A percentile compares a stretch with the other conserved stretches of the same genome.
Evolutionary conservation across 2,888 invertebrate species (phyloP).

Genomic region (Caradrina kadenii): DNA sequence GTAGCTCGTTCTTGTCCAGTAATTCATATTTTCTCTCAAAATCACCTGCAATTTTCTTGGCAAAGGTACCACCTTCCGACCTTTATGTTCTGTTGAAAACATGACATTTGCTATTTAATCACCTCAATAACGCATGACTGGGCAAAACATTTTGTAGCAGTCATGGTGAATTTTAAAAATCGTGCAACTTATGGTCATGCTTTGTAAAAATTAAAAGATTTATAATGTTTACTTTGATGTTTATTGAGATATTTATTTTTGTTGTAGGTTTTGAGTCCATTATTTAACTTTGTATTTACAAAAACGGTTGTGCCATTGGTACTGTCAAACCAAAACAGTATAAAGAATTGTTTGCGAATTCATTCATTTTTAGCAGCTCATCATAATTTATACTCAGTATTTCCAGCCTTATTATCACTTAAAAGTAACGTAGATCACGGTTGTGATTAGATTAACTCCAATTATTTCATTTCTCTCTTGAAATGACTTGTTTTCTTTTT

Average conservation of each 20-base stretch:
- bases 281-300: not conserved
- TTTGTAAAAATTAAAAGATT: not conserved
- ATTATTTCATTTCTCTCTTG: too few relatives aligned
- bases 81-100: conserved; percentile 25
- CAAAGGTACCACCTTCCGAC: conserved; percentile 12
- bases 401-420: not conserved
- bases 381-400: not conserved
- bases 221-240: not conserved
- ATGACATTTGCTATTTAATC: conserved; percentile 33
- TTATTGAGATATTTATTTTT: not conserved
- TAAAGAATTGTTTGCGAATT: not conserved
- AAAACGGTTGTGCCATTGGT: not conserved
- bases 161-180: conserved; percentile 46
- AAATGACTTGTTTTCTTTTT: not conserved
- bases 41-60: conserved; percentile 46
- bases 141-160: conserved; percentile 34
- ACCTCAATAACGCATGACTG: conserved; percentile 32
- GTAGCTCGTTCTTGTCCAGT: not conserved
- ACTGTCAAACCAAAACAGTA: not conserved
- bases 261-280: not conserved
- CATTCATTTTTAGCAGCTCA: not conserved
- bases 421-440: not conserved
- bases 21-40: not conserved
- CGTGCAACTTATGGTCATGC: not conserved
- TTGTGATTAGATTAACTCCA: too few relatives aligned